Evolutionary conservation across 1,140 invertebrate species (phyloP), one percentile per base, ranked within the genome.

Genomic region (Aricia agestis): DNA sequence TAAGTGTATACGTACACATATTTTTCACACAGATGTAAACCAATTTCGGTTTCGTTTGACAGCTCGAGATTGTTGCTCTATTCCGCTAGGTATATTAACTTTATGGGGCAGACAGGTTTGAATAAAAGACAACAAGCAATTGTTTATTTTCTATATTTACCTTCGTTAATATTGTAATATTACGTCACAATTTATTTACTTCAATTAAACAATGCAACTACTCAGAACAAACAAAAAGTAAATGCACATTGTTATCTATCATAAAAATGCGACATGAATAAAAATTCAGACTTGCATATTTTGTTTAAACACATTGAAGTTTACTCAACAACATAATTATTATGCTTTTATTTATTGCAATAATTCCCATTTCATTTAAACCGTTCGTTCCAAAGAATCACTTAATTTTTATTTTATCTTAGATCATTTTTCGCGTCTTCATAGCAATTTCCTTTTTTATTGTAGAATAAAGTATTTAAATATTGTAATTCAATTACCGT

Each of bases 91-190:
- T n/a, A n/a, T n/a, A n/a, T n/a, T n/a, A n/a, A n/a, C n/a, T n/a
- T n/a, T n/a, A n/a, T n/a, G n/a, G 3, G 25, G 3, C 25, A 1
- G 1, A 25, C 25, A 25, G 25, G 45, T 52, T 52, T 52, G 45
- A 52, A 9, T 52, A 52, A 52, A 52, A 52, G 45, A 9, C 45
- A 4, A 25, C 10, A 25, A 59, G 18, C 17, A 63, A 31, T 63
- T n/a, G n/a, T n/a, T 25, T 19, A 25, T 63, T 63, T 31, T 63
- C 18, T 63, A 18, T 63, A 63, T 63, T 63, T 63, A 25, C 59
- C 59, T 63, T 63, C 59, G 18, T 31, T 63, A 59, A 59, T 36
- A 52, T 52, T 52, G 7, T 52, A 52, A 36, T 36, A 36, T 36
- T 52, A 52, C 45, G 11, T 52, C 45, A 52, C 45, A 52, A 52